Base-by-base conservation (phyloP, 2,797 vertebrate genomes). In the Helicolenus hilgendorfi region DNA sequence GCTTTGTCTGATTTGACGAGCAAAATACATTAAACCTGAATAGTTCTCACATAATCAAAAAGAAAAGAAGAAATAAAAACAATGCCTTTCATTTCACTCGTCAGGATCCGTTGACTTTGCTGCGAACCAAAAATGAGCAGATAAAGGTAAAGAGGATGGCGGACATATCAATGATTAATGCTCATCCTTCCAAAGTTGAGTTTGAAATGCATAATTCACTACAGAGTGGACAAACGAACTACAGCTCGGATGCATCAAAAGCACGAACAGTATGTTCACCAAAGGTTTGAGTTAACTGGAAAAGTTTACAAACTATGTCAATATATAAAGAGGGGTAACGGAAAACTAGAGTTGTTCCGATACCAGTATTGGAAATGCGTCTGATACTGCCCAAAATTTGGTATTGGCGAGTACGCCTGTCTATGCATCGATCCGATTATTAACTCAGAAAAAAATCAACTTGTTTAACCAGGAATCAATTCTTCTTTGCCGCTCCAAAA, bases 1-100 rank as follows among this genome's bases (percentile, higher is more conserved):
- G 89, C 93, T 95, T 96, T 94, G 93, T 96, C 64, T 91, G 84
- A 92, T 94, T 89, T 91, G 91, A 94, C n/a, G 53, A 83, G 83
- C 29, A 83, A 92, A 93, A 81, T n/a, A 41, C 64, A 75, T 77
- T 35, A 64, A 89, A 84, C 68, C 38, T 70, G 75, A 92, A 86
- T 49, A 81, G 73, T 83, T 79, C 15, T 86, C 72, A 81, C 77
- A 87, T 76, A 69, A 86, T 91, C 67, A 4, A 78, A 78, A 79
- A 67, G 4, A 79, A 77, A 64, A 88, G 77, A 79, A 27, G 45
- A 86, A 79, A 69, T 29, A 64, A 67, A 89, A 87, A 90, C 91
- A 90, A 88, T 85, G 86, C 26, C 85, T 79, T 87, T 94, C 79
- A 80, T 86, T 89, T 91, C 35, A 64, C 79, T 70, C 83, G 90